Percentiles rank a stretch among this genome's conserved stretches.
These are phyloP conservation scores for Athrips mouffetella DNA, from an alignment of 2,888 invertebrate species.

Conservation along the genomic window DNA sequence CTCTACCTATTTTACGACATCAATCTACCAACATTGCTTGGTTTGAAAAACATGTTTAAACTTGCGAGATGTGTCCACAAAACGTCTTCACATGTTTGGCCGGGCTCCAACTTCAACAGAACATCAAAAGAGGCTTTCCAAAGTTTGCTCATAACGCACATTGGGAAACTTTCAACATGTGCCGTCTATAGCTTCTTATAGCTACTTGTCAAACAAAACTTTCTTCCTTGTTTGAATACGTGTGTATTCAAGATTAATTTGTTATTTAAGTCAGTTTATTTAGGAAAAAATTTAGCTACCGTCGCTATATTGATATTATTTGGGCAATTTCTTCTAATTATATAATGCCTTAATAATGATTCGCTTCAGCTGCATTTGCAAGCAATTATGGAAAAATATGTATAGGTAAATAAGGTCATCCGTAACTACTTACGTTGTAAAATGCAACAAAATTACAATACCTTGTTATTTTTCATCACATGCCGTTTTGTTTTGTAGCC, in stretches of 20 bases:
- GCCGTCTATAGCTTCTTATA: not conserved
- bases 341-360: too few relatives aligned
- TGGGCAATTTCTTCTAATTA: not conserved
- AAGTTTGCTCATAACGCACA: constrained; percentile 10
- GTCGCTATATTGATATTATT: not conserved
- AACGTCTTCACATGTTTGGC: constrained; percentile 62
- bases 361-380: too few relatives aligned
- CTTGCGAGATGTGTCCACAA: constrained; percentile 41
- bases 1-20: not conserved
- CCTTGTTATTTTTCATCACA: not conserved
- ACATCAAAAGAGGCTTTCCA: constrained; percentile 35
- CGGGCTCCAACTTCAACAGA: constrained; percentile 56
- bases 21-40: not conserved
- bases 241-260: constrained; percentile 3
- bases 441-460: not conserved
- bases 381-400: too few relatives aligned
- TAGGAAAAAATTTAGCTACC: not conserved
- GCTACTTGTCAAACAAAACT: constrained; percentile 3
- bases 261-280: too few relatives aligned
- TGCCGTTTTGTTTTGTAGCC: not conserved
- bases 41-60: constrained; percentile 2
- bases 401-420: too few relatives aligned
- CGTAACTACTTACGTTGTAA: not conserved
- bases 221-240: not conserved
- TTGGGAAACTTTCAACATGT: constrained; percentile 3